These are phyloP conservation scores for Ommatoiulus sabulosus DNA, from an alignment of 2,888 invertebrate genomes.

Conservation along the genomic window DNA sequence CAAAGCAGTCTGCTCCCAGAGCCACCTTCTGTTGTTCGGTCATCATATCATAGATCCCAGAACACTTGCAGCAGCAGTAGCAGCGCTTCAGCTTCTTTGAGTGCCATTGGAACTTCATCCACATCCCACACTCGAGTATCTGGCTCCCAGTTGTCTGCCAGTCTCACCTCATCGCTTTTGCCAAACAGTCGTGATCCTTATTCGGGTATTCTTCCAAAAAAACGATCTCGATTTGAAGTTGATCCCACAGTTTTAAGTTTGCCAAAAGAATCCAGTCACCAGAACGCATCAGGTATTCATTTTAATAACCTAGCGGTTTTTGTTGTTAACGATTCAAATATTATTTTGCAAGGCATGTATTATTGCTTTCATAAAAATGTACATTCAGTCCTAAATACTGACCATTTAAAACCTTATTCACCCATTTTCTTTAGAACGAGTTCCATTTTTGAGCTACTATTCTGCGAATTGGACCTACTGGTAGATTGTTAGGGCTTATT, in stretches of 20 bases:
- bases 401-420: no score
- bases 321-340: neutral
- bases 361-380: no score
- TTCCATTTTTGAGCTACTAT: no score
- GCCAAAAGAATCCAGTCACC: slow-evolving; percentile 30
- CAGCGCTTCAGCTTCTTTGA: neutral
- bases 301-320: neutral
- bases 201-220: slow-evolving; percentile 53
- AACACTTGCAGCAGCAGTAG: neutral
- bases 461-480: no score
- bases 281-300: slow-evolving; percentile 3
- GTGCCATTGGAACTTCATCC: slow-evolving; percentile 22
- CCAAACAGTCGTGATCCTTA: slow-evolving; percentile 38
- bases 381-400: no score
- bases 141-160: slow-evolving; percentile 12
- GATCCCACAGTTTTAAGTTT: slow-evolving; percentile 42
- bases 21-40: neutral
- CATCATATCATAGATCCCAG: slow-evolving; percentile 13
- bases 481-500: no score
- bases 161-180: slow-evolving; percentile 45
- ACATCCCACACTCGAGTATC: slow-evolving; percentile 1
- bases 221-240: slow-evolving; percentile 50
- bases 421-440: no score
- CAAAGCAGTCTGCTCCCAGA: slow-evolving; percentile 30
- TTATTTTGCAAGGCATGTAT: neutral